Evolutionary conservation across 1,140 invertebrate genomes (phyloP), one percentile per base, ranked within the genome.

Genomic region (Rhynchophorus ferrugineus): DNA sequence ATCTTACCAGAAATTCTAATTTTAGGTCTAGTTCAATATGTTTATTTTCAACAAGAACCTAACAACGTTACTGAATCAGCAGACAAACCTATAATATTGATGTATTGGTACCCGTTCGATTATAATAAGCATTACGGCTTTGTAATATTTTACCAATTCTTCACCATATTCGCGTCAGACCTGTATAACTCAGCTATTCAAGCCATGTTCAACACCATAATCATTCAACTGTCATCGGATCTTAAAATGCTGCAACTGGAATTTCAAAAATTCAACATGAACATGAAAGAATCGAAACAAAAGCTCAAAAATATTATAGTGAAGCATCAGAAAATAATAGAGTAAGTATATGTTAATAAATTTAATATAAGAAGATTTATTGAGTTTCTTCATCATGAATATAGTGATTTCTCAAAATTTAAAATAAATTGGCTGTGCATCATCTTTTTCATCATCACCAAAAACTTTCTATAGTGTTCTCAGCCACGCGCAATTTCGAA

Each of bases 81-180:
- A n/a, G 21, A 29, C 43, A 22, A 22, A 17, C 43, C 20, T 1
- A 1, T 44, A 1, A 6, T 2, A 44, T n/a, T 22, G 11, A 7
- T 44, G 13, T 46, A 46, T 34, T 46, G 44, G 44, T 46, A 46
- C 18, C 44, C 44, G 13, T 46, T 46, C 35, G 44, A 46, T 17
- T 1, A 1, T 5, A 19, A 46, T n/a, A 35, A 35, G n/a, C 11
- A 46, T 46, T 46, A 46, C 19, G 24, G 14, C 14, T 1, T 46
- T 1, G 44, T 46, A 1, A 3, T 46, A 34, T 35, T 34, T 35
- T 46, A 46, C 11, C 44, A 46, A 46, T n/a, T 20, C 9, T 8
- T 16, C 3, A 35, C 44, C 0, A 16, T 46, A 13, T 35, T 46
- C 7, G 16, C 18, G 3, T 29, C 29, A 7, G 29, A 34, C 13